Evolutionary conservation across 1,140 invertebrate species (phyloP), one percentile per base, ranked within the genome.

Genomic region (Saccostrea echinata): DNA sequence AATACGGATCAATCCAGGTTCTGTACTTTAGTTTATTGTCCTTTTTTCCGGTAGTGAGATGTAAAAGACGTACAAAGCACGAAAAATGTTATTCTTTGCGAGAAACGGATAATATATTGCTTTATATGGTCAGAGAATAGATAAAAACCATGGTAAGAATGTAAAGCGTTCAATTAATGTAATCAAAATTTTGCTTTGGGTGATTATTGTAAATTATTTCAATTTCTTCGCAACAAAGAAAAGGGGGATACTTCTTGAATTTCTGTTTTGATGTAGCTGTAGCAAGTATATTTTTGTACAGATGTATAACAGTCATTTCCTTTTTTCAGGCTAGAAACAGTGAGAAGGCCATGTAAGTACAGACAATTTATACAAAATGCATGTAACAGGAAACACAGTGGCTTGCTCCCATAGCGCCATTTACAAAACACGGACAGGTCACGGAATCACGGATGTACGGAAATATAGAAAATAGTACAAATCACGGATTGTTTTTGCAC

Each of bases 311-410:
- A 6, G 43, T 0, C 4, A 43, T 43, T 53, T 83, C 90, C 89
- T 89, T 84, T 88, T 91, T 91, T 82, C 90, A 95, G 96, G 96
- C 96, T 76, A 92, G 96, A 91, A 96, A 96, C 93, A 95, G 96
- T 90, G 96, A 96, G 92, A 96, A 96, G 89, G 96, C 96, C n/a
- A 96, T 96, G 95, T 95, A 92, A 95, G 95, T 93, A 89, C 84
- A 91, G 27, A 51, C 84, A 24, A 43, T 68, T 61, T 89, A 57
- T 53, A 85, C n/a, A 43, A 43, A 43, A 43, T 43, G 6, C 4
- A 43, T 43, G 43, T 43, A 43, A 43, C 1, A 6, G 43, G 43
- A 43, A 43, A 6, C 43, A 43, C 43, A 43, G 43, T 1, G 4
- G 1, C 43, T 43, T 43, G 43, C 43, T 43, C 43, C 0, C n/a